Evolutionary conservation across 2,797 vertebrate genomes (phyloP), one percentile per base, ranked within the genome.

Genomic region (Spheniscus humboldti): DNA sequence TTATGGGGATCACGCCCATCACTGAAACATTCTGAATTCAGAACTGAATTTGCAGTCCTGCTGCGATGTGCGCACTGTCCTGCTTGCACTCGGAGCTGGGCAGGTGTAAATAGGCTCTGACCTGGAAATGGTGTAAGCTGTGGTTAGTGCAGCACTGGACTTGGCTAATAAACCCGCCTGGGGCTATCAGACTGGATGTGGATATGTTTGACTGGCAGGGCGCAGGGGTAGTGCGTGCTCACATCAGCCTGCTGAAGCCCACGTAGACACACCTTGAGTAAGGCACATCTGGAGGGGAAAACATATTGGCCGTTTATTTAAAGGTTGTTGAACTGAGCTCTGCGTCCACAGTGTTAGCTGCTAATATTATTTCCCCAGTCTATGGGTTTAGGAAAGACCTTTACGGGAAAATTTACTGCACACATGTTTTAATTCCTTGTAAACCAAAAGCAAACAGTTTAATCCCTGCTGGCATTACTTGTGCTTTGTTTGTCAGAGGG

Each of bases 401-500:
- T 97, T 97, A 90, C 3, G 27, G 78, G 79, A 71, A 97, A 97
- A 96, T 91, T 95, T 97, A 85, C 93, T 93, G 64, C 92, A 78
- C 71, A 88, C 56, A 35, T 9, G 33, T 83, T 95, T 87, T 97
- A 97, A 97, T 97, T 96, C 97, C 95, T 94, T 96, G 96, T 97
- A 97, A 97, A 97, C 92, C 95, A 79, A 96, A 97, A 96, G 81
- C 96, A 97, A 97, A 97, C 91, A 95, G 37, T 93, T 97, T 97
- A 97, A 97, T 97, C 97, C 91, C 81, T 37, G 50, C 74, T 92
- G 85, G 87, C 85, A 90, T 94, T 95, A 86, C 79, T 94, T 85
- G 47, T 2, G 28, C 86, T 96, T 93, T 97, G 88, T 96, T 97
- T 97, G 94, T 96, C 90, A 96, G 88, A 94, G 84, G 71, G 86